Base-by-base conservation (phyloP, 2,113 vertebrate genomes). In the Sterna hirundo region DNA sequence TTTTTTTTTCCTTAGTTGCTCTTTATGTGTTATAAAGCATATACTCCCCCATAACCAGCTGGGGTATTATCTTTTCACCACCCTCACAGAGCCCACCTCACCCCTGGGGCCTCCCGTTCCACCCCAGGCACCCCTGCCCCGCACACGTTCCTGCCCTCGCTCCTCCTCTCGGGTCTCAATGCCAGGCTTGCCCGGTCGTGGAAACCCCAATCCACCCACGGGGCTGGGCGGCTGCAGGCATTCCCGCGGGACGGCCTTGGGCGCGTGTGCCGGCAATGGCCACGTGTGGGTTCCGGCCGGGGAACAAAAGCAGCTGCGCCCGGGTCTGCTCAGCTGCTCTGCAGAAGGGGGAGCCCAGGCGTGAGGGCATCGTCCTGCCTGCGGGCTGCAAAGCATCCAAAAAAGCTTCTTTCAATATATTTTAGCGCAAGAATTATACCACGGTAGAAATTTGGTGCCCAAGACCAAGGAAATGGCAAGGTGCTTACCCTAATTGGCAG, bases 131-230 rank as follows among this genome's bases (percentile, higher is more conserved):
- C 2, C 55, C 34, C 51, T 70, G 27, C 13, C 57, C 64, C 2
- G 1, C 55, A 36, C 20, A 26, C 0, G 1, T n/a, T 62, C 7
- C 57, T 47, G 66, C 66, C n/a, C 38, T 72, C 7, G 7, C 47
- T 57, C 0, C 0, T 69, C 54, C 57, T 55, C 52, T 22, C 0
- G 2, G 14, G 25, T 65, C n/a, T 55, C 54, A 80, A 14, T 1
- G 8, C 38, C 1, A 13, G 69, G 29, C 51, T 85, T 72, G 57
- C 25, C 47, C 11, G 3, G 15, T 25, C 68, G 34, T 57, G 36
- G 66, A 79, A 76, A 81, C 15, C 66, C n/a, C 58, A 40, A 1
- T 34, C 36, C 49, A 55, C 16, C 16, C 66, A 32, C 3, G 2
- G 38, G 38, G 64, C 52, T 49, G 0, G 0, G 34, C 1, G 38